Base-by-base conservation (phyloP, 2,113 vertebrate genomes). In the Psittacula cyanocephala region DNA sequence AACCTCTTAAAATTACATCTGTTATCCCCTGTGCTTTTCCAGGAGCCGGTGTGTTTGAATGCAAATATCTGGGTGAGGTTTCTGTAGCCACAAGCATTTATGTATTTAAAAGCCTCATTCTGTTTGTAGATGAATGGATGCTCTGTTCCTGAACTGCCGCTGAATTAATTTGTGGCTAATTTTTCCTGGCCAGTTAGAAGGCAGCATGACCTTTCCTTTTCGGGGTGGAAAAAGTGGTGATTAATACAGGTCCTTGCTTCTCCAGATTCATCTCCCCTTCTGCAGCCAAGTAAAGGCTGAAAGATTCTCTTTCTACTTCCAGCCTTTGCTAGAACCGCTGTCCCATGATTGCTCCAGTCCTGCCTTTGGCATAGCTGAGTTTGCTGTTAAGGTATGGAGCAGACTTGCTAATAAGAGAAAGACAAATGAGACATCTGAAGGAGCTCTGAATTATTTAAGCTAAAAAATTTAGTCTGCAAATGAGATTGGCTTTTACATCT, bases 81-180 rank as follows among this genome's bases (percentile, higher is more conserved):
- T 74, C 69, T 90, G 74, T 83, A 95, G 85, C 95, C 94, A 95
- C 95, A 91, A 95, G 92, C 81, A 49, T 81, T 81, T 90, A 93
- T 92, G 79, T 91, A 71, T 97, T 93, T 95, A 95, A 96, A 85
- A 93, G 84, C 86, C 94, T 88, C 57, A 1, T 91, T 95, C 93
- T 95, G 83, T 86, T 88, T 92, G 91, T 63, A 92, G 91, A 86
- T 96, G 93, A 97, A 97, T 95, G 88, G 88, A 72, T 69, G 67
- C 87, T 95, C 91, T 95, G 95, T 97, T 96, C 91, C 88, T 80
- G 53, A 78, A 55, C 93, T 84, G 87, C 71, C 47, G 62, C 93
- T 95, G 91, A 96, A 94, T 97, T 97, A 97, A 92, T 91, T 57
- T 84, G 87, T 83, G 91, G 91, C 89, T 96, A 78, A 88, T 97